Conservation (phyloP, 2,888 invertebrate species). For the Calameuta filiformis region DNA sequence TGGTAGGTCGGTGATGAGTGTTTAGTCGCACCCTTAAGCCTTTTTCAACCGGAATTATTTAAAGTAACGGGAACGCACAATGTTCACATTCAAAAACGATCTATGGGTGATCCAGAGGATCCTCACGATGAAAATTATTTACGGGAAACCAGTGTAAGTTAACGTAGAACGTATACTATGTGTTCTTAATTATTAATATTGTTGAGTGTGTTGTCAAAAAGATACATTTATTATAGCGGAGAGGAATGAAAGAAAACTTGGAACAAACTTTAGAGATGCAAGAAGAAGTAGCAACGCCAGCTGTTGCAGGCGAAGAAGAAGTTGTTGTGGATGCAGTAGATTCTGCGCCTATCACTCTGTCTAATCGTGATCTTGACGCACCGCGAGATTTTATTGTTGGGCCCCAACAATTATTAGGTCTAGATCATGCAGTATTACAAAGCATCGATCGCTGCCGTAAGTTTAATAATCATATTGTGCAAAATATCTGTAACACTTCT, state of each 20-base stretch:
- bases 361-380: slow-evolving; percentile 57
- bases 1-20: slow-evolving; percentile 88
- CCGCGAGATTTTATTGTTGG: slow-evolving; percentile 75
- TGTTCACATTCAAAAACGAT: slow-evolving; percentile 78
- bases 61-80: slow-evolving; percentile 84
- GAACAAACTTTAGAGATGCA: slow-evolving; percentile 67
- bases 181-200: background rate
- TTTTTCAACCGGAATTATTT: slow-evolving; percentile 89
- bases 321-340: slow-evolving; percentile 67
- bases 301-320: slow-evolving; percentile 64
- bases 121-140: slow-evolving; percentile 94
- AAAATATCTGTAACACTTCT: background rate
- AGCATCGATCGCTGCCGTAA: slow-evolving; percentile 90
- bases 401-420: slow-evolving; percentile 83
- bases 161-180: background rate
- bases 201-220: background rate
- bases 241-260: slow-evolving; percentile 72
- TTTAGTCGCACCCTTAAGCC: slow-evolving; percentile 87
- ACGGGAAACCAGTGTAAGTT: slow-evolving; percentile 82
- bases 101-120: slow-evolving; percentile 87
- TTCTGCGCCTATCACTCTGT: slow-evolving; percentile 58
- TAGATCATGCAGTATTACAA: slow-evolving; percentile 91
- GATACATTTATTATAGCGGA: slow-evolving; percentile 61
- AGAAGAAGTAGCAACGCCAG: slow-evolving; percentile 65
- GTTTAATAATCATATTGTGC: slow-evolving; percentile 42